Evolutionary conservation across 2,797 vertebrate species (phyloP).

Genomic region (Oreochromis grahami): DNA sequence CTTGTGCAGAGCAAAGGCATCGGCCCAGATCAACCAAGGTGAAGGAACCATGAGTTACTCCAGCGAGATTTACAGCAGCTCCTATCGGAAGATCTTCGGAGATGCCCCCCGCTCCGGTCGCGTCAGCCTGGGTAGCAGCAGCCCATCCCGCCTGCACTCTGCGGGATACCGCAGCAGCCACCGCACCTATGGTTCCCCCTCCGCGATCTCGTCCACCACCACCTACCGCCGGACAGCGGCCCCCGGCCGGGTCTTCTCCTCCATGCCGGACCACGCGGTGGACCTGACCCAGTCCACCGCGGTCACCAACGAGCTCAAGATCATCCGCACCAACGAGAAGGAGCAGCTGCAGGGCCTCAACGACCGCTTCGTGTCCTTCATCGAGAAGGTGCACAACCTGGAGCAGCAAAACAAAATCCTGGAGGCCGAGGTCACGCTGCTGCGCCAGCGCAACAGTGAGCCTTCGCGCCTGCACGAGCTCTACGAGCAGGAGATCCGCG

Average conservation of each 20-base stretch:
- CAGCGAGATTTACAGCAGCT: slow-evolving; percentile 74
- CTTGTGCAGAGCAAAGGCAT: slow-evolving; percentile 11
- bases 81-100: slow-evolving; percentile 80
- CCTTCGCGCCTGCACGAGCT: slow-evolving; percentile 80
- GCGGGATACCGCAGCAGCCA: slow-evolving; percentile 68
- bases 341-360: slow-evolving; percentile 81
- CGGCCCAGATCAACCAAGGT: not conserved
- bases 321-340: slow-evolving; percentile 83
- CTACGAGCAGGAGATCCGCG: slow-evolving; percentile 83
- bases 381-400: slow-evolving; percentile 81
- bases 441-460: slow-evolving; percentile 79
- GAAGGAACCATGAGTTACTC: slow-evolving; percentile 73
- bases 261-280: slow-evolving; percentile 62
- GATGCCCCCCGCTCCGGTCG: slow-evolving; percentile 74
- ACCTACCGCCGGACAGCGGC: slow-evolving; percentile 70
- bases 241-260: slow-evolving; percentile 70
- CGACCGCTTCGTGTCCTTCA: slow-evolving; percentile 84
- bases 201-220: slow-evolving; percentile 55
- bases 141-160: slow-evolving; percentile 70
- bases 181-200: slow-evolving; percentile 67
- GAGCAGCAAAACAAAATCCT: slow-evolving; percentile 83
- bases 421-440: slow-evolving; percentile 78
- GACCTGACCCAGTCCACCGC: slow-evolving; percentile 80
- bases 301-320: slow-evolving; percentile 81
- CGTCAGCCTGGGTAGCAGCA: slow-evolving; percentile 59